Conservation (phyloP, 2,888 invertebrate genomes). For the Aelia acuminata region DNA sequence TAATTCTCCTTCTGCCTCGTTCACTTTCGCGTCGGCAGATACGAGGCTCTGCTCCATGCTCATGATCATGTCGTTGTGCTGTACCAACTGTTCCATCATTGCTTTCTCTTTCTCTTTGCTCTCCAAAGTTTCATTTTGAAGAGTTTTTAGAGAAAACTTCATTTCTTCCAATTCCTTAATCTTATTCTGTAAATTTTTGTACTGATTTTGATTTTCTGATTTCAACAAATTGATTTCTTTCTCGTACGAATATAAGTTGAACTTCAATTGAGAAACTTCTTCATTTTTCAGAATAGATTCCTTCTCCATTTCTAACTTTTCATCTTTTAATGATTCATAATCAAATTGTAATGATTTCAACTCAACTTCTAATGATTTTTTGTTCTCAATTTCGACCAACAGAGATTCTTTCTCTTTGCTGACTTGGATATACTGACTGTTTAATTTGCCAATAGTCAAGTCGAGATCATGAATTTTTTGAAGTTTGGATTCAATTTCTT, state of each 20-base stretch:
- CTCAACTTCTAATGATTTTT: neutral
- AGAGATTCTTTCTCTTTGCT: slow-evolving; percentile 48
- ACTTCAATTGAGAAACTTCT: slow-evolving; percentile 25
- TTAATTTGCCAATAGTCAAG: slow-evolving; percentile 51
- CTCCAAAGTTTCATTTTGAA: slow-evolving; percentile 20
- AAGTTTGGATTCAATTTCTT: slow-evolving; percentile 41
- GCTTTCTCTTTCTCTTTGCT: slow-evolving; percentile 35
- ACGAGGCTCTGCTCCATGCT: neutral
- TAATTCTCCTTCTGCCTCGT: neutral
- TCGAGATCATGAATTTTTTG: slow-evolving; percentile 52
- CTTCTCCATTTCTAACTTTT: slow-evolving; percentile 22
- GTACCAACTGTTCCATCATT: slow-evolving; percentile 8
- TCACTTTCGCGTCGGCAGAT: neutral
- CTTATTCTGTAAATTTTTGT: neutral
- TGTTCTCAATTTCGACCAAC: slow-evolving; percentile 26
- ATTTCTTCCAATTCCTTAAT: slow-evolving; percentile 26
- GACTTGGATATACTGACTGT: slow-evolving; percentile 52
- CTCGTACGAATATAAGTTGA: neutral
- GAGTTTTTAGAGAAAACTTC: neutral
- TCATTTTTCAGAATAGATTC: slow-evolving; percentile 36
- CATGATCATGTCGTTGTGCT: neutral
- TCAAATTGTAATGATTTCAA: slow-evolving; percentile 44
- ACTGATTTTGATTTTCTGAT: slow-evolving; percentile 20
- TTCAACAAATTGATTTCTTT: neutral
- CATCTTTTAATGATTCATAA: neutral